These are phyloP conservation scores for Pagetopsis macropterus DNA, from an alignment of 2,797 vertebrate species.

Conservation along the genomic window DNA sequence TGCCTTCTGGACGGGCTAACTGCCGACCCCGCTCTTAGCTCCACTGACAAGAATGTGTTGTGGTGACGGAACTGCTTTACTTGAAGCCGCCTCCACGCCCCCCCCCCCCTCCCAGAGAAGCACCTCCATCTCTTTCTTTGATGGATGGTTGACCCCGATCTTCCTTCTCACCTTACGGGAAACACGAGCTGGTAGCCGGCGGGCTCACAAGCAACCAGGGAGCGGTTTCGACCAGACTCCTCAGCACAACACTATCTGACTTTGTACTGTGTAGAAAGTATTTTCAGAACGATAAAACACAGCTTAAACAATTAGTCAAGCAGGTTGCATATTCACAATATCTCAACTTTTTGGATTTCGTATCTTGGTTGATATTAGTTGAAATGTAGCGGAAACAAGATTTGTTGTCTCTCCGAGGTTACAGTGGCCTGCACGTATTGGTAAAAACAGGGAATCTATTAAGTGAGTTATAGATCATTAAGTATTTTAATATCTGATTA, in stretches of 20 bases:
- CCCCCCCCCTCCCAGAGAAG: constrained; percentile 1
- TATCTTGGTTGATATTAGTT: no score
- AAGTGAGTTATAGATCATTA: no score
- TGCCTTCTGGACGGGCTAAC: constrained; percentile 42
- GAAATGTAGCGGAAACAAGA: no score
- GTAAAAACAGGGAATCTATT: no score
- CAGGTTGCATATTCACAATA: background rate
- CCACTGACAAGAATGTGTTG: constrained; percentile 52
- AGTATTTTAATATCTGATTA: no score
- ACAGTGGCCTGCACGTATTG: no score
- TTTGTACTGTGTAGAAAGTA: background rate
- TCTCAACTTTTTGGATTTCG: background rate
- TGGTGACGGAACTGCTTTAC: constrained; percentile 62
- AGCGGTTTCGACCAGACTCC: constrained; percentile 38
- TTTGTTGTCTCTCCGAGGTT: no score
- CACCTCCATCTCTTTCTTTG: constrained; percentile 47
- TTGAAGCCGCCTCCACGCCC: constrained; percentile 58
- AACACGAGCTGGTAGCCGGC: constrained; percentile 45
- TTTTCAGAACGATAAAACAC: background rate
- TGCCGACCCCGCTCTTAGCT: constrained; percentile 38
- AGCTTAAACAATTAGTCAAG: background rate
- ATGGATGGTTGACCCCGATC: constrained; percentile 65
- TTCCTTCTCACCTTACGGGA: constrained; percentile 66
- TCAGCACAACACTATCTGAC: constrained; percentile 11
- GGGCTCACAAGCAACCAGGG: constrained; percentile 45